Base-by-base conservation (phyloP, 2,113 vertebrate species). In the Laticauda colubrina region DNA sequence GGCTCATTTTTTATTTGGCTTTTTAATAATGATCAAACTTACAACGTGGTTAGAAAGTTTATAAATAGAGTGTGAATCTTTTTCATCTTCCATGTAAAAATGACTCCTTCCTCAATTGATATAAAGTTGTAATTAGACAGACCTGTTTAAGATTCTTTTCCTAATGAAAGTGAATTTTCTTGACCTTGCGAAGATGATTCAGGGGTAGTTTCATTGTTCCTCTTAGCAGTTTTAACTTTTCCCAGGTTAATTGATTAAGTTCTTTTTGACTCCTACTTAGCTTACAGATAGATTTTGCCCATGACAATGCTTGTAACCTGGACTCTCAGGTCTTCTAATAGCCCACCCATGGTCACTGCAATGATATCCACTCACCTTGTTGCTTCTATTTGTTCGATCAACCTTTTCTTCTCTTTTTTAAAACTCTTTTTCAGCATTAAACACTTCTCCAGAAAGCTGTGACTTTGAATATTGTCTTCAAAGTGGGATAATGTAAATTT, bases 11-110 rank as follows among this genome's bases (percentile, higher is more conserved):
- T 90, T 87, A 92, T 89, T 95, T 64, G 86, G 61, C n/a, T 61
- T 88, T 88, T 88, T 56, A 91, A 93, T 90, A 64, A 64, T 59
- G 87, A 91, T 91, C 92, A 93, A 90, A 48, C 75, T 94, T 95
- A 94, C 88, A 94, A 61, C 64, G 93, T 93, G 92, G 48, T 56
- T n/a, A 48, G 12, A 85, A 86, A 75, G 88, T 92, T 69, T 92
- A 20, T 29, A 20, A 4, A 90, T 87, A 51, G 89, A 29, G 57
- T 54, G 26, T 0, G 88, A 57, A 89, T 39, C 3, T 10, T 55
- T 29, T 6, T 85, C 91, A 81, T 85, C 54, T 93, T 92, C 64
- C 14, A 87, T 29, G 2, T 59, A 90, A 87, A 87, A 87, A 54
- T 51, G 61, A 53, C 3, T 61, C 56, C 29, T 39, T 54, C 18